A percentile compares a stretch with the other conserved stretches of the same genome.
phyloP scores from a whole-genome alignment of 2,888 invertebrate species.

The Poecilus cupreus region DNA sequence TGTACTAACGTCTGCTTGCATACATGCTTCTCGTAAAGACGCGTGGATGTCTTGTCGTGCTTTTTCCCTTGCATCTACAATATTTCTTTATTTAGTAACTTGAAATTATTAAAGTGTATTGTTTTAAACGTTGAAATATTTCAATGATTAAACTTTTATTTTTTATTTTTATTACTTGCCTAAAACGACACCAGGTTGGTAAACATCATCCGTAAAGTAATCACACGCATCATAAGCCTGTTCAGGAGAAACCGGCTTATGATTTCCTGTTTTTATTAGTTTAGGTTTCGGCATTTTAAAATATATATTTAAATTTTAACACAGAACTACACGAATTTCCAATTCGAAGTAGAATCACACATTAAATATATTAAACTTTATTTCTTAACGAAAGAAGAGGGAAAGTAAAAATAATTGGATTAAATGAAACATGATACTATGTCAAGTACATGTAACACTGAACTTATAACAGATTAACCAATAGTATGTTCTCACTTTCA shows the following conservation, averaged over 20 bases:
- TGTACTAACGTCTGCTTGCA: constrained; percentile 80
- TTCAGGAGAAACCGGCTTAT: constrained; percentile 71
- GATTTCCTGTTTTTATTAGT: not conserved
- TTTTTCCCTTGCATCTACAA: constrained; percentile 82
- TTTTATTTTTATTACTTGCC: constrained; percentile 70
- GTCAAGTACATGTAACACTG: constrained; percentile 20
- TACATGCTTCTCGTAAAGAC: constrained; percentile 84
- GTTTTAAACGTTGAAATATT: not conserved
- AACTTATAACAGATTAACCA: constrained; percentile 36
- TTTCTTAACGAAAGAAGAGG: constrained; percentile 4
- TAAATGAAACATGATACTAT: constrained; percentile 38
- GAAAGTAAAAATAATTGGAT: constrained; percentile 55
- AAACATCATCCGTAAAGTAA: constrained; percentile 82
- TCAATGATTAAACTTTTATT: not conserved
- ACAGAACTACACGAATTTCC: constrained; percentile 1
- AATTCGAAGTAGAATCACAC: not conserved
- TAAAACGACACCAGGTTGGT: constrained; percentile 74
- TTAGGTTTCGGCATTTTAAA: constrained; percentile 39
- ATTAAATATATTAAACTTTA: constrained; percentile 27
- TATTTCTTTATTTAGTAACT: not conserved
- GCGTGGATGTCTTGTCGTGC: constrained; percentile 84
- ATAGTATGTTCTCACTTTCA: constrained; percentile 48
- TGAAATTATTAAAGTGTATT: not conserved
- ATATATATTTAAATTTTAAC: not conserved
- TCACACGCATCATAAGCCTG: constrained; percentile 81